Conservation (phyloP, 2,888 invertebrate species). For the Cryptus armator region DNA sequence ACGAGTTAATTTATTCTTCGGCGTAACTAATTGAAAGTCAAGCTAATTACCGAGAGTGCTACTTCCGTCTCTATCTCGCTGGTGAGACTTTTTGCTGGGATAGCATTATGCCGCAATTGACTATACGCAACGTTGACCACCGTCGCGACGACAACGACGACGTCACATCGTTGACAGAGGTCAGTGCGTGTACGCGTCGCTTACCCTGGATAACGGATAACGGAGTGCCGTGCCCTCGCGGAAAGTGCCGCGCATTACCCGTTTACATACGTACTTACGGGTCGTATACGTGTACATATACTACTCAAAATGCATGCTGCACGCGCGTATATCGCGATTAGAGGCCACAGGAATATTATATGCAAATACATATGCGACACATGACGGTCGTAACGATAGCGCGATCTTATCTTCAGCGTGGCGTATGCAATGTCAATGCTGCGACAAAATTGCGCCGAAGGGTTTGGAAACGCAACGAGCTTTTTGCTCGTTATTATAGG, state of each 20-base stretch:
- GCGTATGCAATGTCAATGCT: conserved; percentile 45
- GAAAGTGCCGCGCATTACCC: conserved; percentile 41
- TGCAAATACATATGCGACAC: conserved; percentile 8
- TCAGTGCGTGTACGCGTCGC: conserved; percentile 74
- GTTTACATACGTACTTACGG: conserved; percentile 32
- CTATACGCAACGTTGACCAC: conserved; percentile 59
- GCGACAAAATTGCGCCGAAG: conserved; percentile 22
- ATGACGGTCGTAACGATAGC: background rate
- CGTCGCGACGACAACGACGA: conserved; percentile 51
- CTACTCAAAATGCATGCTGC: conserved; percentile 43
- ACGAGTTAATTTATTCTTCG: conserved; percentile 75
- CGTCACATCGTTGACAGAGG: conserved; percentile 74
- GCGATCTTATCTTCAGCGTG: conserved; percentile 41
- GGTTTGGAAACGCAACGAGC: background rate
- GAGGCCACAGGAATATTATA: conserved; percentile 53
- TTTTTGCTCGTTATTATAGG: conserved; percentile 15
- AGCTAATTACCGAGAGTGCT: conserved; percentile 80
- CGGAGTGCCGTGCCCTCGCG: conserved; percentile 61
- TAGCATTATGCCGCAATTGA: conserved; percentile 31
- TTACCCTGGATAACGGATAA: conserved; percentile 57
- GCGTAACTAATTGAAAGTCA: conserved; percentile 80
- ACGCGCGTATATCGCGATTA: conserved; percentile 71
- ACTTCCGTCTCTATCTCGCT: conserved; percentile 70
- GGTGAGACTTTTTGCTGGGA: conserved; percentile 62
- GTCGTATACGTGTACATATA: background rate